Evolutionary conservation across 1,140 invertebrate genomes (phyloP).

Genomic region (Ceratina japonica): DNA sequence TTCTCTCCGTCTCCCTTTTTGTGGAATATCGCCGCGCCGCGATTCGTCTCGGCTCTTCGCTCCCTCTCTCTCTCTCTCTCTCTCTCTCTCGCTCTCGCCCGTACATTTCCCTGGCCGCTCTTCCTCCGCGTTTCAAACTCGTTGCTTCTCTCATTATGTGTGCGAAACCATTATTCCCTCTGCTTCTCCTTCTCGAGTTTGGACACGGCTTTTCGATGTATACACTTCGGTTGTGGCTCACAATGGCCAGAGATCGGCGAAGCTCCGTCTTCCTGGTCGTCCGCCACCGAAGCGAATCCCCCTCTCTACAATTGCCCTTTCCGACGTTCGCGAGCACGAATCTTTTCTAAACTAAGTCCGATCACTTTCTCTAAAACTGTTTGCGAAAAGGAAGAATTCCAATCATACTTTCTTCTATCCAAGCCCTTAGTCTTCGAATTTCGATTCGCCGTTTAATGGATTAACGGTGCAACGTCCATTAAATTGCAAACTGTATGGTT

Average conservation of each 20-base stretch:
- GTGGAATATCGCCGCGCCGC: neutral
- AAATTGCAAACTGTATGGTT: neutral
- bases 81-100: neutral
- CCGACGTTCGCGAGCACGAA: neutral
- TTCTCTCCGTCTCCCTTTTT: neutral
- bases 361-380: neutral
- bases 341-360: neutral
- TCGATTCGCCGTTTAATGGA: too few species aligned
- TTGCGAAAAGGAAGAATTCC: neutral
- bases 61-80: too few species aligned
- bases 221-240: conserved; percentile 28
- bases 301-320: neutral
- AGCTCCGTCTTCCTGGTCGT: conserved; percentile 9
- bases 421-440: too few species aligned
- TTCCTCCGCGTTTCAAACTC: neutral
- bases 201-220: conserved; percentile 12
- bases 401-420: too few species aligned
- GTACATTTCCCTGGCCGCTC: neutral
- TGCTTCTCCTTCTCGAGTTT: neutral
- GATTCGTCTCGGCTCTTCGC: neutral
- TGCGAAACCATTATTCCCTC: conserved; percentile 31
- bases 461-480: too few species aligned
- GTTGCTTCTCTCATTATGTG: conserved; percentile 35
- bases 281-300: neutral
- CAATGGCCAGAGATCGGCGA: conserved; percentile 19